A percentile compares a stretch with the other conserved stretches of the same genome.
These are phyloP conservation scores for Myrmecobius fasciatus DNA, from an alignment of 2,113 vertebrate species.

Conservation along the genomic window DNA sequence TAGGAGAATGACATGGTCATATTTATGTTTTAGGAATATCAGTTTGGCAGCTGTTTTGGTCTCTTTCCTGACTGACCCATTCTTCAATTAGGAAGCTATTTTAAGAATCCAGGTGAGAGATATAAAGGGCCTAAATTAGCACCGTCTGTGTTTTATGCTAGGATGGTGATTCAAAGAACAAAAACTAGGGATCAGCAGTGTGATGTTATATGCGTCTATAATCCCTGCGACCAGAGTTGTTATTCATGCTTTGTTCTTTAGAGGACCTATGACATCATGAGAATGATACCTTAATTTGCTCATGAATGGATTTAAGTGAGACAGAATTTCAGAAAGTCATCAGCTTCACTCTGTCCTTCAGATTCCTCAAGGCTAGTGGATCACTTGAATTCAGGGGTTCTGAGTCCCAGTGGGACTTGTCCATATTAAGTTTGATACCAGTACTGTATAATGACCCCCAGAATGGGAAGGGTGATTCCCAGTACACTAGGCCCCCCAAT, in stretches of 20 bases:
- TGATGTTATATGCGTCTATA: neutral
- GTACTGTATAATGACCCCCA: neutral
- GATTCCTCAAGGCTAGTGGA: neutral
- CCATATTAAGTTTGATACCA: neutral
- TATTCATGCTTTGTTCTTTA: neutral
- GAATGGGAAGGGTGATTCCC: neutral
- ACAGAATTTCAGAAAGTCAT: neutral
- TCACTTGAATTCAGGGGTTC: neutral
- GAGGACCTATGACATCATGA: neutral
- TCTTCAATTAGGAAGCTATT: neutral
- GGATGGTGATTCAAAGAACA: neutral
- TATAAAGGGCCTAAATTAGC: neutral
- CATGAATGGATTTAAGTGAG: neutral
- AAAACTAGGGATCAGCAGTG: neutral
- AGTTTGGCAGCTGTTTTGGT: too few relatives aligned
- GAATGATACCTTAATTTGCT: neutral
- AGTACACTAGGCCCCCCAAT: neutral
- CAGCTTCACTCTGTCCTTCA: neutral
- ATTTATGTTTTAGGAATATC: neutral
- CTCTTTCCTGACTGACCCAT: too few relatives aligned
- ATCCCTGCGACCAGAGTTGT: neutral
- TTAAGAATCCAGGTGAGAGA: neutral
- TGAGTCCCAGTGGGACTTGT: neutral
- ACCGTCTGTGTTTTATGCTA: neutral
- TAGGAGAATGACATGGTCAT: neutral